Conservation (phyloP, 1,140 invertebrate genomes). For the Asbolus verrucosus region DNA sequence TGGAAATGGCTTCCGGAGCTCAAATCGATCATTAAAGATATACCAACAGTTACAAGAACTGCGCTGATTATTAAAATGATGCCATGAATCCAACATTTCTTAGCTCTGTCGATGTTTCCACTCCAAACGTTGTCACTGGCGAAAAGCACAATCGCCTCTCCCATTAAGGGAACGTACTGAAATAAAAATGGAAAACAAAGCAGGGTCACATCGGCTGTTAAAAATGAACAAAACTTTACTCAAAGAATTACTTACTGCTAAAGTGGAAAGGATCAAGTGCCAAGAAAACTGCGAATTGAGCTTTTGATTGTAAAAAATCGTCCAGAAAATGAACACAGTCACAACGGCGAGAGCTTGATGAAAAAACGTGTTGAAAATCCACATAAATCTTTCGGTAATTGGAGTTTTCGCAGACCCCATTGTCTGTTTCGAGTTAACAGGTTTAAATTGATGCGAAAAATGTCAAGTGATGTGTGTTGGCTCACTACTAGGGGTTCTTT, state of each 20-base stretch:
- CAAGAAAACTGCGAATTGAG: slow-evolving; percentile 5
- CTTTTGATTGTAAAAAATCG: slow-evolving; percentile 20
- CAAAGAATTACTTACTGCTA: slow-evolving; percentile 41
- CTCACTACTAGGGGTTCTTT: not conserved
- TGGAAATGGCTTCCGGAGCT: slow-evolving; percentile 17
- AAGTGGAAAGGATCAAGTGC: slow-evolving; percentile 19
- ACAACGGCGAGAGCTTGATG: slow-evolving; percentile 30
- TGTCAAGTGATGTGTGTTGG: slow-evolving; percentile 1
- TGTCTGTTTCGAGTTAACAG: too few species aligned
- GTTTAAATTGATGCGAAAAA: not conserved
- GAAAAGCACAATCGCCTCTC: slow-evolving; percentile 31
- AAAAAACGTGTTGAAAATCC: slow-evolving; percentile 31
- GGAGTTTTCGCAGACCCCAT: not conserved
- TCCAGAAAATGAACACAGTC: slow-evolving; percentile 18
- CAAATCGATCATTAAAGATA: not conserved
- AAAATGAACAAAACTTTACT: slow-evolving; percentile 21
- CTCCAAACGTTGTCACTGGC: slow-evolving; percentile 23
- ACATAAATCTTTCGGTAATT: slow-evolving; percentile 1
- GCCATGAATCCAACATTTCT: slow-evolving; percentile 39
- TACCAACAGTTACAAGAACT: slow-evolving; percentile 21
- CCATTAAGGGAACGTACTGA: slow-evolving; percentile 39
- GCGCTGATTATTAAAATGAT: slow-evolving; percentile 23
- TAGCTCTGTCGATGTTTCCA: not conserved
- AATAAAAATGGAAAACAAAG: not conserved
- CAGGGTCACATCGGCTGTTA: not conserved